Percentiles rank a stretch among this genome's conserved stretches.
These are phyloP conservation scores for Lycia hirtaria DNA, from an alignment of 2,888 invertebrate species.

Conservation along the genomic window DNA sequence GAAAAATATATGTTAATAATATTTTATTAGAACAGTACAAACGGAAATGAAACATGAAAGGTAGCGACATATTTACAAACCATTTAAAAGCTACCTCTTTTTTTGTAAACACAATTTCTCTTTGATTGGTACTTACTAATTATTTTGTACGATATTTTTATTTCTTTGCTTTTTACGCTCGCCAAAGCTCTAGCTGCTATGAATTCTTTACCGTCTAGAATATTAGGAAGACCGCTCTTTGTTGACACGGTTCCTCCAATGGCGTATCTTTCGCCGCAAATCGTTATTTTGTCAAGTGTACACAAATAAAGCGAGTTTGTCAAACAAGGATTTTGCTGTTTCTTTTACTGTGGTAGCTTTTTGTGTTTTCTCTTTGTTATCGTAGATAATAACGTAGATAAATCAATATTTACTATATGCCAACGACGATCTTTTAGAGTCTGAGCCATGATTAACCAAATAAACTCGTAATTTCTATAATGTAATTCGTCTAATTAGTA, in stretches of 20 bases:
- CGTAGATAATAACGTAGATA: no score
- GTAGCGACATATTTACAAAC: neutral
- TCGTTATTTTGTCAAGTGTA: constrained; percentile 26
- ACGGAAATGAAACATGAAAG: neutral
- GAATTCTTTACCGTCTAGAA: neutral
- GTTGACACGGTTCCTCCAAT: constrained; percentile 13
- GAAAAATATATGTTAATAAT: neutral
- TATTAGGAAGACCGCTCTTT: constrained; percentile 7
- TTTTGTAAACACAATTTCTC: neutral
- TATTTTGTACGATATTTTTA: neutral
- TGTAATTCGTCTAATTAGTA: no score
- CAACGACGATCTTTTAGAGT: no score
- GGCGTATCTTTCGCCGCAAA: constrained; percentile 18
- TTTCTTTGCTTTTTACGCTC: neutral
- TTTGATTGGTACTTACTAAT: neutral
- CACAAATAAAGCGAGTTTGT: constrained; percentile 21
- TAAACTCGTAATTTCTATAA: no score
- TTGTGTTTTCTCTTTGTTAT: constrained; percentile 1
- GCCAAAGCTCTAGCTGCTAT: neutral
- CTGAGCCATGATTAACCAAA: no score
- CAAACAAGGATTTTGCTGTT: constrained; percentile 22
- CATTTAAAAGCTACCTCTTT: neutral
- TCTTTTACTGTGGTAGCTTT: constrained; percentile 5
- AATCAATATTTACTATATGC: no score
- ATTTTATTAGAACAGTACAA: neutral